Conservation (phyloP, 1,140 invertebrate species). For the Brachionus asplanchnoidis region DNA sequence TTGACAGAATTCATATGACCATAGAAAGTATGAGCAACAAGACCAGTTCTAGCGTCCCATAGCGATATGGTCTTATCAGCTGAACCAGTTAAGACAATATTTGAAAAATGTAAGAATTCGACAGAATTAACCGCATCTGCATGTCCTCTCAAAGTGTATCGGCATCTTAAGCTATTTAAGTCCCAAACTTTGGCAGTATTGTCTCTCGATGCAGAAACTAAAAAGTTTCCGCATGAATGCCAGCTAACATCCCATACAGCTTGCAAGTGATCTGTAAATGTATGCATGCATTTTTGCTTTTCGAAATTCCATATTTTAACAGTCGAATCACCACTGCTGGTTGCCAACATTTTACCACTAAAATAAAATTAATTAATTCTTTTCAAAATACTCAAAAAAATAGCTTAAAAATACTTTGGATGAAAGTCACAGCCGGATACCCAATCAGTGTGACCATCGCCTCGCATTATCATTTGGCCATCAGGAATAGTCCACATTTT, state of each 20-base stretch:
- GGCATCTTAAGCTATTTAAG: constrained; percentile 56
- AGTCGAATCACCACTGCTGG: constrained; percentile 28
- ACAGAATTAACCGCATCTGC: constrained; percentile 57
- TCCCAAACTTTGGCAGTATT: constrained; percentile 57
- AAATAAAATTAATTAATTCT: not conserved
- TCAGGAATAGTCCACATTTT: constrained; percentile 56
- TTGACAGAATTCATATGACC: constrained; percentile 57
- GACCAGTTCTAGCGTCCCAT: constrained; percentile 56
- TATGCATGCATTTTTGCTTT: constrained; percentile 34
- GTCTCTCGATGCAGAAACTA: constrained; percentile 57
- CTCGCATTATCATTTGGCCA: constrained; percentile 55
- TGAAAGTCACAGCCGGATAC: constrained; percentile 56
- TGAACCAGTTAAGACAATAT: constrained; percentile 54
- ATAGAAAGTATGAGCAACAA: constrained; percentile 57
- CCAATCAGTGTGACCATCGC: constrained; percentile 58
- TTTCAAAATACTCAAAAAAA: not conserved
- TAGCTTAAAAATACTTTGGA: constrained; percentile 46
- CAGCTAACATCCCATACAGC: constrained; percentile 55
- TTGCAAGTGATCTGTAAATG: constrained; percentile 42
- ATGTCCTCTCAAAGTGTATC: constrained; percentile 55
- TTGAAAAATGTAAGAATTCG: constrained; percentile 55
- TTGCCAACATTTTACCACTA: constrained; percentile 39
- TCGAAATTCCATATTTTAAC: constrained; percentile 38
- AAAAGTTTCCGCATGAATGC: constrained; percentile 57
- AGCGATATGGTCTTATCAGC: constrained; percentile 57